A percentile compares a stretch with the other conserved stretches of the same genome.
phyloP scores from a whole-genome alignment of 2,888 invertebrate species.

The Orthonychiurus folsomi region DNA sequence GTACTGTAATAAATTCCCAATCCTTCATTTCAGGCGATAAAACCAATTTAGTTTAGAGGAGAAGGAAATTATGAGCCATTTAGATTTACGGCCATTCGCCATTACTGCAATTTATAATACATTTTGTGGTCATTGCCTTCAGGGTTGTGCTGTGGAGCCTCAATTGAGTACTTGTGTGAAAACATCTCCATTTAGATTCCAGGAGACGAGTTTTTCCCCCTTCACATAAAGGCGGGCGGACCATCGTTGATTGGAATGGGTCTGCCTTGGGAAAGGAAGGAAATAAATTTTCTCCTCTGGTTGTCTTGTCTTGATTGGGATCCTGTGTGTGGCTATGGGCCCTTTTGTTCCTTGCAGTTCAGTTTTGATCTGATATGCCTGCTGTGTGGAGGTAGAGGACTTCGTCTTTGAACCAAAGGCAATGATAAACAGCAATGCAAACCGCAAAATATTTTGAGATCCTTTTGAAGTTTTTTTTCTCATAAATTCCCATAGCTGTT shows the following conservation, averaged over 20 bases:
- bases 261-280: not conserved
- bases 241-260: too few species aligned
- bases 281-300: not conserved
- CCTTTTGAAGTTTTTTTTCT: too few species aligned
- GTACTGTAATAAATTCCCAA: too few species aligned
- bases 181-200: not conserved
- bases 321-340: not conserved
- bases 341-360: not conserved
- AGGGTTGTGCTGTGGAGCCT: not conserved
- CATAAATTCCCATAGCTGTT: too few species aligned
- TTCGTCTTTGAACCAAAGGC: too few species aligned
- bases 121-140: slow-evolving; percentile 1
- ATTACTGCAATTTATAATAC: not conserved
- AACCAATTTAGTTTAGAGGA: too few species aligned
- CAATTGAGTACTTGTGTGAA: not conserved
- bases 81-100: too few species aligned
- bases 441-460: too few species aligned
- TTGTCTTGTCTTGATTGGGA: not conserved
- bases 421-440: too few species aligned
- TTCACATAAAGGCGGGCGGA: not conserved
- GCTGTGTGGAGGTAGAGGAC: too few species aligned
- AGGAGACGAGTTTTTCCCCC: not conserved
- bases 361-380: slow-evolving; percentile 1
- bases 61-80: too few species aligned
- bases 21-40: too few species aligned